Evolutionary conservation across 2,797 vertebrate species (phyloP), one percentile per base, ranked within the genome.

Genomic region (Holocentrus rufus): DNA sequence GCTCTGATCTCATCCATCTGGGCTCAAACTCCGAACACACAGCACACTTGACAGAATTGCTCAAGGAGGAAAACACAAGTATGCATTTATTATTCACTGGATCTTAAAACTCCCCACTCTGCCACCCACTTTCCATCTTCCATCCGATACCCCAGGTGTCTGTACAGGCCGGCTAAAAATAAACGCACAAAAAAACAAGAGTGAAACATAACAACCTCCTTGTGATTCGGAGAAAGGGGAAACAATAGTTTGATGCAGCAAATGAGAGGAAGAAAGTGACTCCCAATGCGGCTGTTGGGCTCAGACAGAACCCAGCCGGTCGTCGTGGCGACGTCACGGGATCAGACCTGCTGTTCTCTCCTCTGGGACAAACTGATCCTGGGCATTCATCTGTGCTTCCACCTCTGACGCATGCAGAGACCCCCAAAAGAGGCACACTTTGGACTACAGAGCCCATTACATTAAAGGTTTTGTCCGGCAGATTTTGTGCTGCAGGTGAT

Each of bases 301-400:
- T 15, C 8, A 78, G 79, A 77, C 67, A 39, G 69, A 79, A 85
- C 85, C 83, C 83, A 80, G 85, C 60, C 57, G 25, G 90, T 90
- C 75, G 82, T 69, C 89, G 86, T 81, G 87, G 86, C 81, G 81
- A 80, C 71, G 82, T 72, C 39, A 73, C 67, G 74, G 69, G 58
- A 65, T 68, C 77, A 53, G 72, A 66, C 74, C 65, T 82, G 79
- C 76, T 71, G 67, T 70, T 66, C 64, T 58, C 61, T 77, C 74
- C 76, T 39, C 56, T 30, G 53, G 44, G 65, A 73, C 25, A 65
- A 70, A 87, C 69, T 67, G 77, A 78, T 34, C 54, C 61, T 44
- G 65, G 73, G 79, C 74, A 68, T 71, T 78, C 30, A 53, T 73
- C 59, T 74, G 66, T 52, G 27, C 52, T 46, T 74, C 72, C 52